A percentile compares a stretch with the other conserved stretches of the same genome.
Conservation (phyloP, 2,113 vertebrate species). For the Carassius gibelio region DNA sequence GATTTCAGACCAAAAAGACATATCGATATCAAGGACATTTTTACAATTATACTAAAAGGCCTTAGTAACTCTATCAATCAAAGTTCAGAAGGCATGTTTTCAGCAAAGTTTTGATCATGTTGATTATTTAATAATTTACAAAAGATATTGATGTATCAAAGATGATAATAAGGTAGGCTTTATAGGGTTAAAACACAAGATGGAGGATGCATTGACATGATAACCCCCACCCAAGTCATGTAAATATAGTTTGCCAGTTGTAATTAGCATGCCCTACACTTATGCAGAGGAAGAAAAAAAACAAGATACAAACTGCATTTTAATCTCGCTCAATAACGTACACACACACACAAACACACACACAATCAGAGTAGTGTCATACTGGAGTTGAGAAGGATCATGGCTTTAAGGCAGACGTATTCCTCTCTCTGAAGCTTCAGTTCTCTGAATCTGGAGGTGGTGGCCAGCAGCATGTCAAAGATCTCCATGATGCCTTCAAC, state of each 20-base stretch:
- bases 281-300: background rate
- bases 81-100: background rate
- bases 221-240: background rate
- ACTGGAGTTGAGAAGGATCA: slow-evolving; percentile 99
- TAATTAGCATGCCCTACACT: background rate
- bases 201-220: background rate
- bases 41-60: background rate
- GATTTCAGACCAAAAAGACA: background rate
- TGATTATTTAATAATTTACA: background rate
- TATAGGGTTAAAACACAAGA: background rate
- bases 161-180: background rate
- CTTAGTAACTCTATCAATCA: too few relatives aligned
- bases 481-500: slow-evolving; percentile 98
- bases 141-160: background rate
- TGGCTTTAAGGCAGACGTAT: slow-evolving; percentile 96
- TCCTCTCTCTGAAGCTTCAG: slow-evolving; percentile 94
- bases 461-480: slow-evolving; percentile 96
- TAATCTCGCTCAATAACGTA: background rate
- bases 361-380: slow-evolving; percentile 70
- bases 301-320: background rate
- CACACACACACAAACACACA: slow-evolving; percentile 24
- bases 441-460: slow-evolving; percentile 91
- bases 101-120: background rate
- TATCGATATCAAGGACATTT: background rate
- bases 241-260: background rate